A percentile compares a stretch with the other conserved stretches of the same genome.
phyloP scores from a whole-genome alignment of 2,888 invertebrate genomes.

The Ligdia adustata region DNA sequence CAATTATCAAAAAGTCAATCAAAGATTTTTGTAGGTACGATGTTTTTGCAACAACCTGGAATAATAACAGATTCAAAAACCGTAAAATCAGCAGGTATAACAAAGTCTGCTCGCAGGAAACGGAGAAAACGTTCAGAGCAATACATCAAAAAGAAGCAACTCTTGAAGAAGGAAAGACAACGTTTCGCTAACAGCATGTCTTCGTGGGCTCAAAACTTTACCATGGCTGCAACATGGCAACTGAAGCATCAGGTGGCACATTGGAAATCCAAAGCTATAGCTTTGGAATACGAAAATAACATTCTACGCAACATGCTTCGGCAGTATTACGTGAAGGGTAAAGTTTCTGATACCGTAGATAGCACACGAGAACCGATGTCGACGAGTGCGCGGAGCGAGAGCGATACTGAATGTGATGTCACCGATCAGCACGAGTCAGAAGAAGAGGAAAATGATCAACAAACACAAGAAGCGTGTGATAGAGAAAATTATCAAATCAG shows the following conservation, averaged over 20 bases:
- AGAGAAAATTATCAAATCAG: constrained; percentile 79
- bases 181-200: constrained; percentile 59
- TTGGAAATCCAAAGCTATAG: constrained; percentile 85
- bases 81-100: constrained; percentile 8
- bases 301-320: constrained; percentile 79
- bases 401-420: constrained; percentile 1
- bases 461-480: too few relatives aligned
- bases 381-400: constrained; percentile 10
- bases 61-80: constrained; percentile 31
- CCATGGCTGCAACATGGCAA: constrained; percentile 74
- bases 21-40: constrained; percentile 23
- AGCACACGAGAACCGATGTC: background rate
- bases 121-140: constrained; percentile 49
- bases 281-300: constrained; percentile 83
- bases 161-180: constrained; percentile 38
- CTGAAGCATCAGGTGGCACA: constrained; percentile 83
- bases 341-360: constrained; percentile 15
- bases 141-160: constrained; percentile 49
- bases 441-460: constrained; percentile 41
- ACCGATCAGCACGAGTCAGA: constrained; percentile 27
- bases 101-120: constrained; percentile 37
- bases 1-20: background rate
- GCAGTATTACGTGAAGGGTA: constrained; percentile 45
- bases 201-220: constrained; percentile 68
- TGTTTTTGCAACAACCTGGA: constrained; percentile 53